Base-by-base conservation (phyloP, 2,888 invertebrate species). In the Rotaria socialis region DNA sequence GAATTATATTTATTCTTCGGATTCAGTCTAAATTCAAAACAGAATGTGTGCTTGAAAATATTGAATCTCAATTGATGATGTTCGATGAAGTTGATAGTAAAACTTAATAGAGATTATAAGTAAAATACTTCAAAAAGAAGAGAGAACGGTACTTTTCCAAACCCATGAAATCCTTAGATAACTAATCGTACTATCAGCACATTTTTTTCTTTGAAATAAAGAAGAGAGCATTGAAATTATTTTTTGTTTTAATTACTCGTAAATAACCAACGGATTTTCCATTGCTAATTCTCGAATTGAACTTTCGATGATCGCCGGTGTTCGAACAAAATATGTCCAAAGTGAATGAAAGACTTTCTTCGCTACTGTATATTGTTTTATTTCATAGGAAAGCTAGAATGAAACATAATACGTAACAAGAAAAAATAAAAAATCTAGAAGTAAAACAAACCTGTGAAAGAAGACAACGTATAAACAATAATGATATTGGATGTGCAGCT, bases 391-490 rank as follows among this genome's bases (percentile, higher is more conserved):
- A 86, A 90, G 89, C 90, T 91, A 55, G 2, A 43, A 85, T 43
- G 2, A 85, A n/a, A 35, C 0, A n/a, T 3, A 7, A 8, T 27
- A 8, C 8, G 19, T 27, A 16, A 35, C 10, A 4, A 84, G 2
- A 47, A 6, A 24, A 24, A 8, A 16, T 10, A 60, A n/a, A 60
- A 22, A 60, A 50, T 16, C 8, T 10, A n/a, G 35, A 35, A 35
- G 35, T 24, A 41, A 41, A 41, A 22, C 87, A 43, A 87, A 90
- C 90, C 89, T 91, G 90, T 85, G 89, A 88, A 7, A 91, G 89
- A 88, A 89, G 90, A 1, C 90, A 90, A 90, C 91, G 91, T 3
- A 90, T 89, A 88, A 90, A 90, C 84, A 91, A 89, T 5, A 91
- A 88, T 52, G 91, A 90, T 6, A 90, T 88, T 5, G 90, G 90